Base-by-base conservation (phyloP, 1,140 invertebrate species). In the Drosophila ogumai region DNA sequence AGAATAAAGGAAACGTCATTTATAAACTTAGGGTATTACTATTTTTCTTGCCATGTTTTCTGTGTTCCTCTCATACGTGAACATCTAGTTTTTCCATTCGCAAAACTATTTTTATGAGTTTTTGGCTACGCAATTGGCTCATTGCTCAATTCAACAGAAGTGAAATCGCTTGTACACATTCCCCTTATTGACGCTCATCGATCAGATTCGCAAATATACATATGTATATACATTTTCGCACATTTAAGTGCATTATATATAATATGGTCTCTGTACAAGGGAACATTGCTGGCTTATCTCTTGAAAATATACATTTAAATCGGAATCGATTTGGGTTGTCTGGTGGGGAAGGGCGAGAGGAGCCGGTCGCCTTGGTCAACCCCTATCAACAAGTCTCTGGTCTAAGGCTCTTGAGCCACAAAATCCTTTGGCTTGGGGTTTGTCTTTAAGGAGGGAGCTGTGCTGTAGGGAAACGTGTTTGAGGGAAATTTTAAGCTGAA, bases 291-390 rank as follows among this genome's bases (percentile, higher is more conserved):
- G 31, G 79, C 58, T 68, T 81, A 84, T 64, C 81, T 64, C 47
- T 73, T 41, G 54, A 87, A 82, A 79, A 82, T 75, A 88, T 40
- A 82, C 60, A 88, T 88, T 84, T 88, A 88, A 88, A 84, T 80
- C 49, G 36, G 60, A 80, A 84, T 80, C 73, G 82, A 88, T 87
- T 87, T 77, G 34, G 71, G 10, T 50, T 41, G 56, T 75, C 63
- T 67, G 55, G 19, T 13, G 47, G 32, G 2, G n/a, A 32, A 47
- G 19, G 65, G 12, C 10, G 46, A 25, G 17, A 25, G 52, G 28
- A 40, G 40, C 28, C 47, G 50, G 64, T 22, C 68, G 55, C 49
- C 41, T 82, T 77, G 82, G 84, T 88, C 84, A 82, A 76, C 79
- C 84, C 74, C 75, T 78, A 79, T 86, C 82, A 86, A 87, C 84